Conservation (phyloP, 2,888 invertebrate species). For the Epirrhoe alternata region DNA sequence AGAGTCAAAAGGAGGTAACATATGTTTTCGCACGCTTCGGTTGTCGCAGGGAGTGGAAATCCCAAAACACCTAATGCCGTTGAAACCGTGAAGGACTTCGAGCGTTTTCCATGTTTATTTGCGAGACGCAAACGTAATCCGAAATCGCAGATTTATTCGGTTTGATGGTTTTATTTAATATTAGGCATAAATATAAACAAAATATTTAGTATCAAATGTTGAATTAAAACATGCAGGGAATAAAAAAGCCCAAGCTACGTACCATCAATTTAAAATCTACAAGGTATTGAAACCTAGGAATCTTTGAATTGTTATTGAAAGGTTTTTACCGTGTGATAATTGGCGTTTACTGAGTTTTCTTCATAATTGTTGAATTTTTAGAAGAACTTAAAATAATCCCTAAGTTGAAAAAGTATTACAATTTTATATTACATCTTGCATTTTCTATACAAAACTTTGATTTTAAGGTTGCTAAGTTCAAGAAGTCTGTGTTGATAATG, state of each 20-base stretch:
- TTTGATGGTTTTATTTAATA: conserved; percentile 7
- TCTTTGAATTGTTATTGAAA: too few relatives aligned
- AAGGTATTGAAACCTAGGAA: too few relatives aligned
- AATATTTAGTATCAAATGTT: not conserved
- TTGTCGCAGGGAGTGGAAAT: conserved; percentile 58
- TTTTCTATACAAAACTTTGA: not conserved
- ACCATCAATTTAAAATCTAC: too few relatives aligned
- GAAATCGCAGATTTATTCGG: conserved; percentile 58
- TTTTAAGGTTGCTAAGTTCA: not conserved
- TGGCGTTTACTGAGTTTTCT: too few relatives aligned
- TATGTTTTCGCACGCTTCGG: conserved; percentile 80
- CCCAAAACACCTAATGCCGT: conserved; percentile 63
- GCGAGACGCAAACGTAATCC: conserved; percentile 77
- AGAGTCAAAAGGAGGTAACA: conserved; percentile 73
- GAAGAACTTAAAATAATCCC: too few relatives aligned
- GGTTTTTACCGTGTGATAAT: too few relatives aligned
- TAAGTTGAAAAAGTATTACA: too few relatives aligned
- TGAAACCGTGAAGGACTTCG: conserved; percentile 70
- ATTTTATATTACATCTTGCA: not conserved
- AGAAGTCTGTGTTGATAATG: not conserved
- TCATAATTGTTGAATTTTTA: too few relatives aligned
- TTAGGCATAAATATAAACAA: not conserved
- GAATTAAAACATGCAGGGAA: too few relatives aligned
- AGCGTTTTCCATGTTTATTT: conserved; percentile 80
- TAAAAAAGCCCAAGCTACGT: too few relatives aligned